phyloP scores from a whole-genome alignment of 2,113 vertebrate species.

The Aythya baeri region DNA sequence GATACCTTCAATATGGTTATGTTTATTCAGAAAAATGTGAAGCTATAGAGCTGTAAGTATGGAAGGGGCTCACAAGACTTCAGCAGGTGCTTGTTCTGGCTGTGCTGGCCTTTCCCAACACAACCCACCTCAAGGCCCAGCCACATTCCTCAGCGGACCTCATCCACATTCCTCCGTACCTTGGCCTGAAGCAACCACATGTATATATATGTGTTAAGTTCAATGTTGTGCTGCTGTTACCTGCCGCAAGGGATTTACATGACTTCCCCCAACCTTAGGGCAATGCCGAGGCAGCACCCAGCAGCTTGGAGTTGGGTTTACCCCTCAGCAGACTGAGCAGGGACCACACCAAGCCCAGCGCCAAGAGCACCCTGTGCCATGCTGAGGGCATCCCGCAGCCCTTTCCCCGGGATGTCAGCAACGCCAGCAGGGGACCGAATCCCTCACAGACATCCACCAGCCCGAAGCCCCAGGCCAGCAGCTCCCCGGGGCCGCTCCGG shows the following conservation, averaged over 20 bases:
- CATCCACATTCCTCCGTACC: not conserved
- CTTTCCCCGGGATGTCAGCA: slow-evolving; percentile 23
- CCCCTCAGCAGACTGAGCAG: not conserved
- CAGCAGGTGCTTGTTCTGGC: not conserved
- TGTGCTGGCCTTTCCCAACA: not conserved
- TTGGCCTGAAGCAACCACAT: not conserved
- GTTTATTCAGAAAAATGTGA: not conserved
- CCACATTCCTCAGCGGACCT: not conserved
- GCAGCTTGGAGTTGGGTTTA: not conserved
- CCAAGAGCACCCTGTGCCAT: not conserved
- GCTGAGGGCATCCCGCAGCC: no score
- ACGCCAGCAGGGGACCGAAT: not conserved
- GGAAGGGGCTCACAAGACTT: not conserved
- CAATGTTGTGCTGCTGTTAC: not conserved
- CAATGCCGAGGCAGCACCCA: not conserved
- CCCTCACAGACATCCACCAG: no score
- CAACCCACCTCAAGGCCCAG: not conserved
- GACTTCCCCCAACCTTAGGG: not conserved
- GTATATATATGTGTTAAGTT: not conserved
- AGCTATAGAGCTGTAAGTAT: not conserved
- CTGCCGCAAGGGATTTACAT: not conserved
- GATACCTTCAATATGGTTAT: not conserved
- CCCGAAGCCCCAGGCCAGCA: no score
- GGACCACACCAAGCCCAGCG: not conserved
- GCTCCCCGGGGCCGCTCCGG: no score